Evolutionary conservation across 1,140 invertebrate species (phyloP).

Genomic region (Ceratitis capitata): DNA sequence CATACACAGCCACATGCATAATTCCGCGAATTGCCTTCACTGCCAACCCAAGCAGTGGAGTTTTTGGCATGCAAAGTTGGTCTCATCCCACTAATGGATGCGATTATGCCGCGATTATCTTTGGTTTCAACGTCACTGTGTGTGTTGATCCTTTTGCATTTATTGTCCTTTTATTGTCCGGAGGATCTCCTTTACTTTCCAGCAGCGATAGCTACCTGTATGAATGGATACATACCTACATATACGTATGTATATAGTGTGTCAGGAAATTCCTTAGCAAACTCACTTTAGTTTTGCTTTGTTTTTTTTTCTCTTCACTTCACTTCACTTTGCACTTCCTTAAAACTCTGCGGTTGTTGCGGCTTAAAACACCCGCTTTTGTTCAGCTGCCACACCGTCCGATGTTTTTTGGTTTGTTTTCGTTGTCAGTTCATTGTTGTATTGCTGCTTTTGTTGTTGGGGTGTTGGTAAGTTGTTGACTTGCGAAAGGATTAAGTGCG

Average conservation of each 20-base stretch:
- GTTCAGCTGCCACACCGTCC: conserved; percentile 1
- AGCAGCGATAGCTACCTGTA: conserved; percentile 1
- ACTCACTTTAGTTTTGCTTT: neutral
- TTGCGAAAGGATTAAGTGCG: conserved; percentile 50
- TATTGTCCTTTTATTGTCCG: neutral
- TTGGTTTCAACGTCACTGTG: conserved; percentile 25
- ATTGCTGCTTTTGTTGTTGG: conserved; percentile 19
- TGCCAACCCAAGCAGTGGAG: neutral
- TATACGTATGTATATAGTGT: neutral
- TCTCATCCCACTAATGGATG: conserved; percentile 52
- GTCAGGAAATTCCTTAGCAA: neutral
- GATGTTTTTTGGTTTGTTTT: too few relatives aligned
- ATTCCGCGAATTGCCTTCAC: neutral
- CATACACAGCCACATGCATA: neutral
- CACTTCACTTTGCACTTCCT: too few relatives aligned
- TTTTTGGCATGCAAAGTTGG: conserved; percentile 20
- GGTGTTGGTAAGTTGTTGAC: conserved; percentile 43
- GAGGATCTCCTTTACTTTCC: neutral
- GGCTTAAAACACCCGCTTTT: conserved; percentile 50
- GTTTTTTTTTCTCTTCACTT: neutral
- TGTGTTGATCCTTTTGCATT: neutral
- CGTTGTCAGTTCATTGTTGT: neutral
- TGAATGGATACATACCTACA: too few relatives aligned
- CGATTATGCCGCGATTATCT: conserved; percentile 62
- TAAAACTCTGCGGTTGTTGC: conserved; percentile 22